Evolutionary conservation across 2,888 invertebrate species (phyloP).

Genomic region (Siphonodentalium dalli): DNA sequence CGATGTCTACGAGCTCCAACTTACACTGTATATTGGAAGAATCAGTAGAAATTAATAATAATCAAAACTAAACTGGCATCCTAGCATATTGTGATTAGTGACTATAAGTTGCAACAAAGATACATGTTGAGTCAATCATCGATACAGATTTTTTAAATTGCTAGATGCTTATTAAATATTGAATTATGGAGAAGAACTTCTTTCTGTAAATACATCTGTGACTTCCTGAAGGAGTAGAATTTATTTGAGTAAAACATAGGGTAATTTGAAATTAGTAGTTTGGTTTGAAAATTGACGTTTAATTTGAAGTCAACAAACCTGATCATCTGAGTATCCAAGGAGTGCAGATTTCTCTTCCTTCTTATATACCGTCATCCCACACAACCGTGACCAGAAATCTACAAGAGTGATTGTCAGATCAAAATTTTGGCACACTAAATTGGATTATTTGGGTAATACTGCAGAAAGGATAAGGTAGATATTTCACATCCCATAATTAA

Average conservation of each 20-base stretch:
- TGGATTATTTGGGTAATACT: no score
- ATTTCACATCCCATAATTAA: no score
- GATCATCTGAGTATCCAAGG: slow-evolving; percentile 77
- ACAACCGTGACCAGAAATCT: slow-evolving; percentile 84
- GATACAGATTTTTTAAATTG: no score
- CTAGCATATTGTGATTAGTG: no score
- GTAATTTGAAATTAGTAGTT: not conserved
- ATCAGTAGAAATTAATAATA: not conserved
- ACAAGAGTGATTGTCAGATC: no score
- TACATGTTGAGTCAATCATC: no score
- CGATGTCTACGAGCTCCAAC: slow-evolving; percentile 78
- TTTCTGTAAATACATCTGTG: not conserved
- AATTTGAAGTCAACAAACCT: slow-evolving; percentile 70
- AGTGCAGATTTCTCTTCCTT: slow-evolving; percentile 71
- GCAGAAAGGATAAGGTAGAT: no score
- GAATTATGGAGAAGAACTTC: not conserved
- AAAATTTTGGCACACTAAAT: no score
- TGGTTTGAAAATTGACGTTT: not conserved
- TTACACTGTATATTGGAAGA: slow-evolving; percentile 66
- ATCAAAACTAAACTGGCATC: no score
- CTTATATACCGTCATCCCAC: slow-evolving; percentile 77
- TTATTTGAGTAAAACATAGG: not conserved
- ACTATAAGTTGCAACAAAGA: no score
- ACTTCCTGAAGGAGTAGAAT: not conserved
- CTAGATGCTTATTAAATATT: not conserved